These are phyloP conservation scores for Coelopa frigida DNA, from an alignment of 1,140 invertebrate genomes.

Conservation along the genomic window DNA sequence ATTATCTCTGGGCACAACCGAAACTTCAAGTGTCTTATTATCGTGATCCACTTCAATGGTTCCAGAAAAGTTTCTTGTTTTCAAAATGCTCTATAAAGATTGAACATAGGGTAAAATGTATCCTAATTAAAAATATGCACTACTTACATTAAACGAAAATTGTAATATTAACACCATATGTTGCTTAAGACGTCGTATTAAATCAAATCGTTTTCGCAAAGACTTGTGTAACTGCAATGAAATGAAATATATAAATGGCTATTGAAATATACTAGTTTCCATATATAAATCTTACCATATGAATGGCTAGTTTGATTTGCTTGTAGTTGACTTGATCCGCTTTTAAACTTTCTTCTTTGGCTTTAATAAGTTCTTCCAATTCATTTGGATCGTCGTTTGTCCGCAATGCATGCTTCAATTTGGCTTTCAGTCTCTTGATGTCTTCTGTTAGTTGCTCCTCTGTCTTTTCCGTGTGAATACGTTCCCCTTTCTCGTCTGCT, in stretches of 20 bases:
- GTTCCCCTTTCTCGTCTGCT: constrained; percentile 24
- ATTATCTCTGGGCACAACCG: constrained; percentile 52
- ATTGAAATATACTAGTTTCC: neutral
- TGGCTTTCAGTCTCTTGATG: constrained; percentile 24
- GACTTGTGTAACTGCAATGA: constrained; percentile 11
- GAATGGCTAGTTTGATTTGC: constrained; percentile 1
- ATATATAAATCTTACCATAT: constrained; percentile 13
- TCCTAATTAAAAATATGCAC: constrained; percentile 17
- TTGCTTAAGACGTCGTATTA: constrained; percentile 11
- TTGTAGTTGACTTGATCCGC: constrained; percentile 1
- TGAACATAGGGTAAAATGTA: neutral
- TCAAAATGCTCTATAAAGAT: constrained; percentile 10
- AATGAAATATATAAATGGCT: no score
- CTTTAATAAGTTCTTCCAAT: constrained; percentile 5
- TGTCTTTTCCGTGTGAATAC: constrained; percentile 16
- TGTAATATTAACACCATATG: constrained; percentile 17
- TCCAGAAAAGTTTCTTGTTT: constrained; percentile 47
- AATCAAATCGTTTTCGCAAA: constrained; percentile 8
- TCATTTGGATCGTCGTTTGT: constrained; percentile 5
- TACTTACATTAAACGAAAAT: constrained; percentile 17
- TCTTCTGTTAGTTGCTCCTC: constrained; percentile 17
- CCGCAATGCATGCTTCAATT: constrained; percentile 16
- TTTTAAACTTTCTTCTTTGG: constrained; percentile 8
- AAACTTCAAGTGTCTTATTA: constrained; percentile 51
- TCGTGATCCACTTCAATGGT: constrained; percentile 55